Percentiles rank a stretch among this genome's conserved stretches.
Conservation (phyloP, 2,113 vertebrate species). For the Hepsetus odoe region DNA sequence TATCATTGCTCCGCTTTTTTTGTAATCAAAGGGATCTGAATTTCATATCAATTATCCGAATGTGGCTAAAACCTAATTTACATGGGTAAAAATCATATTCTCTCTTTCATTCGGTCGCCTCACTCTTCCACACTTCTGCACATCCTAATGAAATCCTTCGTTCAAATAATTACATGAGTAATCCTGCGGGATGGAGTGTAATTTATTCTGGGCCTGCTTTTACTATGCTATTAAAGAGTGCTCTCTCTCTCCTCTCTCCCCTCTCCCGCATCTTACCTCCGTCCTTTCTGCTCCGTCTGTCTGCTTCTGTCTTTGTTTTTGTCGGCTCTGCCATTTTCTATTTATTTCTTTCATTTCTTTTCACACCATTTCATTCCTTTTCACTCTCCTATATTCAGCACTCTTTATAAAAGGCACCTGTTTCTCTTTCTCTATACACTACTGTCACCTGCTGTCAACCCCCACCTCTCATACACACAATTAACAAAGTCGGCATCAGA, state of each 20-base stretch:
- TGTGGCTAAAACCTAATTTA: slow-evolving; percentile 68
- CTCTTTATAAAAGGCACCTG: slow-evolving; percentile 29
- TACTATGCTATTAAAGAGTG: slow-evolving; percentile 67
- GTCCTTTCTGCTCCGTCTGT: slow-evolving; percentile 43
- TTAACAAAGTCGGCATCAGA: slow-evolving; percentile 54
- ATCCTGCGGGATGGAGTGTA: slow-evolving; percentile 67
- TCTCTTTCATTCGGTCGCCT: slow-evolving; percentile 44
- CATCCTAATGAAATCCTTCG: slow-evolving; percentile 64
- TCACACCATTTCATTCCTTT: slow-evolving; percentile 30
- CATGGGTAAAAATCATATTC: slow-evolving; percentile 57
- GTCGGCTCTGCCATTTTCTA: slow-evolving; percentile 42
- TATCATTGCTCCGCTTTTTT: slow-evolving; percentile 56
- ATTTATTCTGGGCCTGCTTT: slow-evolving; percentile 69
- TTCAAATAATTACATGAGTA: slow-evolving; percentile 79
- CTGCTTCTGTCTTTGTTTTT: slow-evolving; percentile 45
- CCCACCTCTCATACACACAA: slow-evolving; percentile 31
- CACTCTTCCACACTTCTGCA: slow-evolving; percentile 56
- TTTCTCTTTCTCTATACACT: slow-evolving; percentile 40
- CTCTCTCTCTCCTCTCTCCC: slow-evolving; percentile 39
- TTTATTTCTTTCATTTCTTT: not conserved
- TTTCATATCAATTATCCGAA: slow-evolving; percentile 70
- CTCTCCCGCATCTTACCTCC: not conserved
- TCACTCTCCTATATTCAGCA: slow-evolving; percentile 6
- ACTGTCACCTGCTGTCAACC: slow-evolving; percentile 55
- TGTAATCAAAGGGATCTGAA: slow-evolving; percentile 66